Base-by-base conservation (phyloP, 2,797 vertebrate species). In the Sebastes matsubarae region DNA sequence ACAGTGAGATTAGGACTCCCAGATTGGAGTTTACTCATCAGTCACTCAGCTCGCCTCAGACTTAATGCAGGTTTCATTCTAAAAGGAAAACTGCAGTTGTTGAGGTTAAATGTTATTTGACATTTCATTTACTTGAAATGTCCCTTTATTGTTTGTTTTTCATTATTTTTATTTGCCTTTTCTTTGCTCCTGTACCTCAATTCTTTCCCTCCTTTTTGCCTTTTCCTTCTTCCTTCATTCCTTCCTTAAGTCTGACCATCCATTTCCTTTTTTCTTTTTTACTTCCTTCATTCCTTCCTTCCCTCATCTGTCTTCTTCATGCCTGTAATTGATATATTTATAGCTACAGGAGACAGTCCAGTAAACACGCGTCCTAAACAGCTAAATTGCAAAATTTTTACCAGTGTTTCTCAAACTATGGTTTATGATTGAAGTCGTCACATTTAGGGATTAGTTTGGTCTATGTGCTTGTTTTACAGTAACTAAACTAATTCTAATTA, bases 1-100 rank as follows among this genome's bases (percentile, higher is more conserved):
- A 34, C 38, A 22, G 74, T 4, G 20, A 71, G 80, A 76, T 80
- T 68, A 68, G 16, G 38, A 24, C 75, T 68, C 9, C 9, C 65
- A 36, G 50, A 52, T n/a, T 54, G 55, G n/a, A 57, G 65, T 83
- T 72, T 27, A 22, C 46, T 57, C 25, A 29, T 50, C 68, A 68
- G 61, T 42, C 63, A 11, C 42, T 46, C 42, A 46, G 42, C 50
- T 54, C 18, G 30, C 27, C 36, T 58, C 20, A 20, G 42, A 52
- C 2, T 18, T 25, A 5, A 29, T 22, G 52, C 34, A 16, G 25
- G 22, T 29, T 73, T 71, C 6, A 54, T 20, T 60, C 63, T 58
- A 4, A 38, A 6, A 30, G 57, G 20, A n/a, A 68, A 29, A 22
- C 25, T 12, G 14, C 8, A 54, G 52, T 54, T 22, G 16, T 54